Evolutionary conservation across 2,797 vertebrate species (phyloP).

Genomic region (Tachyglossus aculeatus): DNA sequence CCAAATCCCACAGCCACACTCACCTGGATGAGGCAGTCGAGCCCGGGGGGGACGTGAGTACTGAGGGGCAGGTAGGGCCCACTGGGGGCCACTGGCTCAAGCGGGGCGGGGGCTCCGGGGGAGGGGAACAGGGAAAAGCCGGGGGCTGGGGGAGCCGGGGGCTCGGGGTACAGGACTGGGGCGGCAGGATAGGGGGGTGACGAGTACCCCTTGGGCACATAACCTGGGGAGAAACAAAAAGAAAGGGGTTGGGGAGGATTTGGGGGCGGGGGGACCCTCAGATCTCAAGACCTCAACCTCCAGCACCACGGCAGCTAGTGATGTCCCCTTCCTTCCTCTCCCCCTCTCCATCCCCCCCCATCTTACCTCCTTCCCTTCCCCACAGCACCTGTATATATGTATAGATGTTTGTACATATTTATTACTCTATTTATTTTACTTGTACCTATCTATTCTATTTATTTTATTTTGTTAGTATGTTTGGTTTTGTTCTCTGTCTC

Average conservation of each 20-base stretch:
- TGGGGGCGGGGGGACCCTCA: no score
- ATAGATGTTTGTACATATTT: no score
- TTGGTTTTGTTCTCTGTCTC: no score
- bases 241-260: background rate
- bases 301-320: no score
- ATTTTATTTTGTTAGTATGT: no score
- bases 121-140: slow-evolving; percentile 74
- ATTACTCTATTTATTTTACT: no score
- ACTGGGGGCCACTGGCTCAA: slow-evolving; percentile 25
- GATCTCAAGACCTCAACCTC: no score
- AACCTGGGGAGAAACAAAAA: slow-evolving; percentile 24
- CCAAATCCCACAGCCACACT: slow-evolving; percentile 15
- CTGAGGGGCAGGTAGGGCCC: slow-evolving; percentile 45
- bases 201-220: slow-evolving; percentile 36
- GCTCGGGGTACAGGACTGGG: slow-evolving; percentile 70
- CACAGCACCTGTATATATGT: no score
- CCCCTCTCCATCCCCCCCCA: background rate
- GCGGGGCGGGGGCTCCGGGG: slow-evolving; percentile 26
- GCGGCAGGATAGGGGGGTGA: slow-evolving; percentile 73
- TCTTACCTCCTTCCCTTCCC: no score
- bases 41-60: slow-evolving; percentile 80
- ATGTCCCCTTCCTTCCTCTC: background rate
- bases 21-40: slow-evolving; percentile 88
- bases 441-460: no score
- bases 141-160: slow-evolving; percentile 58